These are phyloP conservation scores for Tinea trinotella DNA, from an alignment of 2,888 invertebrate species.

Conservation along the genomic window DNA sequence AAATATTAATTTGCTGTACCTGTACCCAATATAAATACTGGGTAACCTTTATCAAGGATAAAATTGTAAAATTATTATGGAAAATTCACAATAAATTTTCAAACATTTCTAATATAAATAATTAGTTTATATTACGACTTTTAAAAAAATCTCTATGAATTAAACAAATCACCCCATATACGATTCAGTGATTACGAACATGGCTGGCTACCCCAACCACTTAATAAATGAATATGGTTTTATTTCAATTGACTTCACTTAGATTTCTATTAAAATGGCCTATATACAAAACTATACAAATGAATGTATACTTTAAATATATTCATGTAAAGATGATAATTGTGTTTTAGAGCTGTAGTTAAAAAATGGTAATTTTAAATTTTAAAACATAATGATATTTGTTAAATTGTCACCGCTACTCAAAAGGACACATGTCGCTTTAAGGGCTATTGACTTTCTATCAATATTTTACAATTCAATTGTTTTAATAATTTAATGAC, in stretches of 20 bases:
- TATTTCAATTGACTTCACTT: conserved; percentile 51
- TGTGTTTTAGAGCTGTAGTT: neutral
- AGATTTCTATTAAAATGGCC: conserved; percentile 15
- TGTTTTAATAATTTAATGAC: neutral
- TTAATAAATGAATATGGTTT: conserved; percentile 63
- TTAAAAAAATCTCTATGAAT: neutral
- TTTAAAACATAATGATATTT: conserved; percentile 65
- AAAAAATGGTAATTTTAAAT: neutral
- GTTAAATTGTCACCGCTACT: conserved; percentile 70
- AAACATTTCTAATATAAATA: no score
- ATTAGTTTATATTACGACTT: neutral
- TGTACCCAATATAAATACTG: no score
- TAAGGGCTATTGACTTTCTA: conserved; percentile 51
- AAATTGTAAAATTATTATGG: no score
- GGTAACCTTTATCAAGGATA: no score
- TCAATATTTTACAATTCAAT: conserved; percentile 23
- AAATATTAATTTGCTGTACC: no score
- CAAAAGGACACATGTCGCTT: conserved; percentile 69
- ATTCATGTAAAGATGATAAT: neutral
- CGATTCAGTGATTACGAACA: conserved; percentile 9
- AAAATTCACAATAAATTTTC: no score
- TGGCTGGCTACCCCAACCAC: conserved; percentile 20
- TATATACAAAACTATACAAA: neutral
- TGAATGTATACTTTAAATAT: neutral
- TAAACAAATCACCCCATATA: neutral